Conservation (phyloP, 2,888 invertebrate species). For the Dasysyrphus albostriatus region DNA sequence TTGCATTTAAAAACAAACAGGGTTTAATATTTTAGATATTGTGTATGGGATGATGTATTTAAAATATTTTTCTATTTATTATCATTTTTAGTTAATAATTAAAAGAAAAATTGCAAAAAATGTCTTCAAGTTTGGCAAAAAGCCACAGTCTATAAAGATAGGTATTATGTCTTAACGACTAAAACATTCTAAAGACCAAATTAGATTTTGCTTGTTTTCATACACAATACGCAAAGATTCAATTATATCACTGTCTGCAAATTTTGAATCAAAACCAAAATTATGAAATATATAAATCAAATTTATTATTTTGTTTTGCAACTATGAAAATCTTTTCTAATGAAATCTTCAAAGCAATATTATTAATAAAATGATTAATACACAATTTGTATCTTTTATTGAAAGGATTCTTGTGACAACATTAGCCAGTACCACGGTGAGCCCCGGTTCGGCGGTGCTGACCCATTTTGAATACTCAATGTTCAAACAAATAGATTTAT, state of each 20-base stretch:
- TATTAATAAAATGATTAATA: conserved; percentile 56
- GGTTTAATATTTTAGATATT: not conserved
- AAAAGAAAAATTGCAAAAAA: not conserved
- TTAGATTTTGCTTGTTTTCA: conserved; percentile 21
- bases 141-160: not conserved
- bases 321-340: conserved; percentile 16
- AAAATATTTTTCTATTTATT: not conserved
- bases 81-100: not conserved
- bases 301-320: conserved; percentile 30
- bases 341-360: conserved; percentile 41
- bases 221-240: conserved; percentile 42
- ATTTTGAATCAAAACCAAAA: conserved; percentile 43
- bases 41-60: not conserved
- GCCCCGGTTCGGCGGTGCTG: not conserved
- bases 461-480: conserved; percentile 45
- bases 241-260: conserved; percentile 53
- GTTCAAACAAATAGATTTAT: conserved; percentile 27
- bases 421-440: not conserved
- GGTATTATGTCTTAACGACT: conserved; percentile 11
- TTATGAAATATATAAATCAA: conserved; percentile 20
- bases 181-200: conserved; percentile 34
- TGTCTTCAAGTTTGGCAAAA: conserved; percentile 23
- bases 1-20: not conserved
- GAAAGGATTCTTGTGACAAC: conserved; percentile 46
- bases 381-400: conserved; percentile 40